A percentile compares a stretch with the other conserved stretches of the same genome.
phyloP scores from a whole-genome alignment of 2,888 invertebrate species.

The Diarsia mendica region DNA sequence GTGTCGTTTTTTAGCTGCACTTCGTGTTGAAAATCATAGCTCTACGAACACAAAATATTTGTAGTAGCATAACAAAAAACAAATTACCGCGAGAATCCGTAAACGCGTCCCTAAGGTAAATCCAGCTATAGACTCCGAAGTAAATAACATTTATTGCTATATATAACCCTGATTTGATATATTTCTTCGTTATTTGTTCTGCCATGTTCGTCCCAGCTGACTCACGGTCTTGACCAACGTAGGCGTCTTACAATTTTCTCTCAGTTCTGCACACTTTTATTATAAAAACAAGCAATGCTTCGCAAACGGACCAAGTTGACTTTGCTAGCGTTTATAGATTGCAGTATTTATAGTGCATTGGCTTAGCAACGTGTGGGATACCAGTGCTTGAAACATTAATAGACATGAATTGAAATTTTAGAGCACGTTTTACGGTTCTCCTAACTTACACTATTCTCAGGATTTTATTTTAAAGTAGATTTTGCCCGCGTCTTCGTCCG shows the following conservation, averaged over 20 bases:
- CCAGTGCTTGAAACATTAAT: background rate
- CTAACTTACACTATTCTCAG: background rate
- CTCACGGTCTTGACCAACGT: slow-evolving; percentile 2
- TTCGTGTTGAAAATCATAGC: no score
- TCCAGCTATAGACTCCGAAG: background rate
- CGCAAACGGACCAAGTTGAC: slow-evolving; percentile 4
- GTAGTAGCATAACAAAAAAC: no score
- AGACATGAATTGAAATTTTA: slow-evolving; percentile 4
- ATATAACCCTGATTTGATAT: slow-evolving; percentile 3
- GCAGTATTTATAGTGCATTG: slow-evolving; percentile 42
- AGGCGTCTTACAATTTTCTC: slow-evolving; percentile 12
- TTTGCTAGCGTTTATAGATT: slow-evolving; percentile 47
- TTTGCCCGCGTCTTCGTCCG: no score
- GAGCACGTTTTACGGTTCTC: background rate
- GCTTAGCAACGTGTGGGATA: slow-evolving; percentile 10
- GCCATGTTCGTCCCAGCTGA: slow-evolving; percentile 6
- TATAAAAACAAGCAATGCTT: slow-evolving; percentile 27
- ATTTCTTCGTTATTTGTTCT: slow-evolving; percentile 25
- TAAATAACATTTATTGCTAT: background rate
- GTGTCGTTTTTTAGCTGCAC: no score
- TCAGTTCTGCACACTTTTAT: slow-evolving; percentile 17
- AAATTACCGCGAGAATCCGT: no score
- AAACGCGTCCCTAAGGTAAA: no score
- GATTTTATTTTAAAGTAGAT: background rate
- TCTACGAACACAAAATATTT: no score